These are phyloP conservation scores for Pelvicachromis taeniatus DNA, from an alignment of 2,113 vertebrate species.

Conservation along the genomic window DNA sequence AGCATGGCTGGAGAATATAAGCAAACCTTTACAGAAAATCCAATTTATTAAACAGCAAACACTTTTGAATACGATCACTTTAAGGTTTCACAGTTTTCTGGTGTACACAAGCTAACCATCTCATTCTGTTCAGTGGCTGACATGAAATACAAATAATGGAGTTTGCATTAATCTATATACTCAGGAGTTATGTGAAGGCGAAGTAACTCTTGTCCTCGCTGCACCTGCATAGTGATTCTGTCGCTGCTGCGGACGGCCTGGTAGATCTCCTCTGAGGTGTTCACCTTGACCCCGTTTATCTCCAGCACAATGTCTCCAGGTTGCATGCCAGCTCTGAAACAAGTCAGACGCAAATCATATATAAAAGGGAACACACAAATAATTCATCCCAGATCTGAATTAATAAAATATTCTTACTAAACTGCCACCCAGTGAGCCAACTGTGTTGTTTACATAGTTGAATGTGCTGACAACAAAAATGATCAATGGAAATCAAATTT, in stretches of 20 bases:
- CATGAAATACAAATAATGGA: accelerated
- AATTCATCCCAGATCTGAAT: too few relatives aligned
- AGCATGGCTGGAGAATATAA: not conserved
- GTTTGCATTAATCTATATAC: conserved; percentile 72
- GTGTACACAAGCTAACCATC: not conserved
- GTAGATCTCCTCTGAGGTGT: conserved; percentile 85
- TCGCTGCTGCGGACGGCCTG: conserved; percentile 79
- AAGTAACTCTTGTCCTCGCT: conserved; percentile 72
- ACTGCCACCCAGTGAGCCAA: too few relatives aligned
- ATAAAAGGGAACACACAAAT: too few relatives aligned
- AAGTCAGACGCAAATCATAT: not conserved
- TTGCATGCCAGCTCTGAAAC: conserved; percentile 67
- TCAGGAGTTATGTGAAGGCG: conserved; percentile 84
- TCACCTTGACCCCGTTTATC: conserved; percentile 61
- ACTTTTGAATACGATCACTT: not conserved
- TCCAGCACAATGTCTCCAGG: conserved; percentile 64
- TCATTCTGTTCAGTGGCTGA: not conserved
- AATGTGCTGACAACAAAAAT: too few relatives aligned
- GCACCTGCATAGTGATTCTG: conserved; percentile 79
- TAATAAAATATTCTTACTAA: too few relatives aligned
- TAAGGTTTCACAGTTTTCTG: not conserved
- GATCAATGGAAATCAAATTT: too few relatives aligned
- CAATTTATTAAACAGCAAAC: not conserved
- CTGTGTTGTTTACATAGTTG: too few relatives aligned
- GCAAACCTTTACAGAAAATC: not conserved